Evolutionary conservation across 2,797 vertebrate species (phyloP).

Genomic region (Molossus alvarezi): DNA sequence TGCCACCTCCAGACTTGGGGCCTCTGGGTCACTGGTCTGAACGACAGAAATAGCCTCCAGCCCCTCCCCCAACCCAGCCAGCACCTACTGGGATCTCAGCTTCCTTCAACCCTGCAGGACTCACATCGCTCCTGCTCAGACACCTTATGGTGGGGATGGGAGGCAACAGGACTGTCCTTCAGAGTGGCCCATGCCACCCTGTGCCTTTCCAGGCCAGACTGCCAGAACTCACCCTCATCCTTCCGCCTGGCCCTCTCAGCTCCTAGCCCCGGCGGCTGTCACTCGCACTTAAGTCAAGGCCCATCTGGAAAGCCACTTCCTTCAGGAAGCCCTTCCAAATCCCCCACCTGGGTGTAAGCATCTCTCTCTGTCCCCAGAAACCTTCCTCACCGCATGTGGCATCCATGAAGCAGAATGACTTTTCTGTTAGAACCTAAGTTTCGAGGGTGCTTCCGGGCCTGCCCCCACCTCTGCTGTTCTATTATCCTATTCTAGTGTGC

Average conservation of each 20-base stretch:
- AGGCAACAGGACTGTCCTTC: background rate
- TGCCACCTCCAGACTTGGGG: background rate
- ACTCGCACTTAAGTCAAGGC: background rate
- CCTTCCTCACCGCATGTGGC: background rate
- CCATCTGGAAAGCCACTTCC: background rate
- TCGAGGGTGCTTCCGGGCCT: background rate
- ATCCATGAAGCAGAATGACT: background rate
- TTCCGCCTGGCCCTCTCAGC: background rate
- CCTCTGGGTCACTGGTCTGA: conserved; percentile 28
- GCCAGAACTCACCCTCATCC: background rate
- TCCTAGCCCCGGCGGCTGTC: background rate
- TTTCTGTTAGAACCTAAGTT: background rate
- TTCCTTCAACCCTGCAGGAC: background rate
- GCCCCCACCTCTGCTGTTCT: background rate
- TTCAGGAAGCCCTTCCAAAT: background rate
- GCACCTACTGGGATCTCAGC: conserved; percentile 25
- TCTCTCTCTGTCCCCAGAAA: background rate
- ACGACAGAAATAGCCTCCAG: conserved; percentile 39
- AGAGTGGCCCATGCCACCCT: background rate
- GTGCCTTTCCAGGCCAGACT: background rate
- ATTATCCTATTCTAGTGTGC: background rate
- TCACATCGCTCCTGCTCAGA: background rate
- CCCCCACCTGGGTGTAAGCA: background rate
- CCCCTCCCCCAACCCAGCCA: background rate
- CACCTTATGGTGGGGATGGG: background rate